A percentile compares a stretch with the other conserved stretches of the same genome.
Evolutionary conservation across 2,113 vertebrate genomes (phyloP).

Genomic region (Phocoena phocoena): DNA sequence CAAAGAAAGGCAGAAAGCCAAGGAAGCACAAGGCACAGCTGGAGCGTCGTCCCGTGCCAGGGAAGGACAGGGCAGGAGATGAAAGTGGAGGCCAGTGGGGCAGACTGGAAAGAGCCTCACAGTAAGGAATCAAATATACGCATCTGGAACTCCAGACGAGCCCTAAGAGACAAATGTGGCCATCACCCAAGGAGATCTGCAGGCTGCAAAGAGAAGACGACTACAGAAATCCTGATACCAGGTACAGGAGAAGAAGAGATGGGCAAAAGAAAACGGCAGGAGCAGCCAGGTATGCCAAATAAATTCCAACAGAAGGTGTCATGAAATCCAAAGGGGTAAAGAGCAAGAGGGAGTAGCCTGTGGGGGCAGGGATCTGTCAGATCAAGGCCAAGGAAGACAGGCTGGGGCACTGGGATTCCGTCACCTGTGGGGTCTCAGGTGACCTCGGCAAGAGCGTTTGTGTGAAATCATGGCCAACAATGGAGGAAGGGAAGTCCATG

Average conservation of each 20-base stretch:
- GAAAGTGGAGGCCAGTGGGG: neutral
- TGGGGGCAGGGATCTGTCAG: neutral
- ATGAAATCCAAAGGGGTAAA: neutral
- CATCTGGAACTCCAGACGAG: neutral
- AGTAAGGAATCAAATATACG: neutral
- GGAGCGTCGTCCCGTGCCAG: neutral
- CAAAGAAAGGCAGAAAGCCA: neutral
- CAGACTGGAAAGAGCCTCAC: neutral
- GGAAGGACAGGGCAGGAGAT: neutral
- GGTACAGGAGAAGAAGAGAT: neutral
- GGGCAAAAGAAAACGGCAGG: neutral
- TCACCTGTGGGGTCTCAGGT: neutral
- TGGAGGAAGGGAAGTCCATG: neutral
- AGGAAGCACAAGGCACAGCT: neutral
- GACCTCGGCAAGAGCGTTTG: neutral
- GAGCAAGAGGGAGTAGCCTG: neutral
- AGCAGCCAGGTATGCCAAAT: neutral
- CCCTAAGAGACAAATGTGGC: neutral
- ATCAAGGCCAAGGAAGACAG: neutral
- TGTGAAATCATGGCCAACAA: rapidly evolving
- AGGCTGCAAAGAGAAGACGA: neutral
- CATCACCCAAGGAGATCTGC: neutral
- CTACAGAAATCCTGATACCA: neutral
- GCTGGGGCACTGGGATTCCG: rapidly evolving
- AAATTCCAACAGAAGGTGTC: neutral